Conservation (phyloP, 2,797 vertebrate genomes). For the Thamnophis elegans region DNA sequence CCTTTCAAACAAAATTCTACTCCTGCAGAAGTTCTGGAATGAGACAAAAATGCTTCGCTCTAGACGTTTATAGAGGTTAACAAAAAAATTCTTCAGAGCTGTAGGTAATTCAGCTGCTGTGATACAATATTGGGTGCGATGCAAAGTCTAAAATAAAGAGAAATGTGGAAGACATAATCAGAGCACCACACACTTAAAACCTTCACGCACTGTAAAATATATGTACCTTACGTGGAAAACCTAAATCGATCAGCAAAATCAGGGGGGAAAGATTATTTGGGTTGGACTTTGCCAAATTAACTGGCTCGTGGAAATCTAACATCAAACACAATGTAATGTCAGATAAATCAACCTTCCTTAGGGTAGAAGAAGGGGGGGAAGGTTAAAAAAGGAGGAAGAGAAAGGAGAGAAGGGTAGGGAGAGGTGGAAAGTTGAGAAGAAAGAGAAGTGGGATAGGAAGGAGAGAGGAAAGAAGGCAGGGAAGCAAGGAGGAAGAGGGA, state of each 20-base stretch:
- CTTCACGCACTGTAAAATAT: background rate
- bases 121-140: constrained; percentile 39
- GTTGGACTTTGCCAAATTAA: background rate
- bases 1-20: constrained; percentile 61
- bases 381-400: no score
- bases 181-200: background rate
- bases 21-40: constrained; percentile 64
- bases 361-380: no score
- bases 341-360: background rate
- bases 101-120: constrained; percentile 56
- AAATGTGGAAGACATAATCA: constrained; percentile 49
- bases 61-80: constrained; percentile 67
- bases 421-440: no score
- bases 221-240: background rate
- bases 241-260: background rate
- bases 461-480: no score
- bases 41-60: constrained; percentile 64
- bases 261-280: background rate
- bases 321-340: background rate
- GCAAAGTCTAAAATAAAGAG: constrained; percentile 50
- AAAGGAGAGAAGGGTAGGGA: no score
- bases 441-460: no score
- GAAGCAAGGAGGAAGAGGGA: no score
- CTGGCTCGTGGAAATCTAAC: background rate
- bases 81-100: constrained; percentile 62